Conservation (phyloP, 2,797 vertebrate genomes). For the Microcaecilia unicolor region DNA sequence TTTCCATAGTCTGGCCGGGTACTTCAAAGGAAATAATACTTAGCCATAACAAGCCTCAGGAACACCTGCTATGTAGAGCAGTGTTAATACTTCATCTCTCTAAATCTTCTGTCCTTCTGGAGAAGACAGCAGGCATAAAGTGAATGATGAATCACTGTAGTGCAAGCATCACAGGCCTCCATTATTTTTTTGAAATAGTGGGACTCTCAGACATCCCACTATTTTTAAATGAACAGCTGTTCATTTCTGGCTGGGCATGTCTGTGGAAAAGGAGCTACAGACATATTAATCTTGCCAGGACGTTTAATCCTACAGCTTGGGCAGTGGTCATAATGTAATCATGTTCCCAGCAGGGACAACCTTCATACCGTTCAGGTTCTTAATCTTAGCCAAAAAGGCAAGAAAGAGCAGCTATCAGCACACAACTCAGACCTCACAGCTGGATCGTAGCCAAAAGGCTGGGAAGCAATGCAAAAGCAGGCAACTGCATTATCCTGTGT, state of each 20-base stretch:
- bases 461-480: too few relatives aligned
- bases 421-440: too few relatives aligned
- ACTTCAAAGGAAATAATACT: slow-evolving; percentile 17
- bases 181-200: slow-evolving; percentile 25
- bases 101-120: slow-evolving; percentile 27
- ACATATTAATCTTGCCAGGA: too few relatives aligned
- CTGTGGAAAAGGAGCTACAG: slow-evolving; percentile 26
- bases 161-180: slow-evolving; percentile 17
- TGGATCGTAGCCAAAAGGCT: too few relatives aligned
- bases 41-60: not conserved
- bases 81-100: slow-evolving; percentile 5
- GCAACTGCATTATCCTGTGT: too few relatives aligned
- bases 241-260: slow-evolving; percentile 29
- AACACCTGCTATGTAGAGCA: slow-evolving; percentile 16
- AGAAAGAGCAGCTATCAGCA: too few relatives aligned
- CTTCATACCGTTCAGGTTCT: too few relatives aligned
- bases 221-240: slow-evolving; percentile 38
- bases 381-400: too few relatives aligned
- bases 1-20: too few relatives aligned
- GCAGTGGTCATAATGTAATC: too few relatives aligned
- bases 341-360: too few relatives aligned
- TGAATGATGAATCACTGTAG: slow-evolving; percentile 16
- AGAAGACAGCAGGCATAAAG: slow-evolving; percentile 29
- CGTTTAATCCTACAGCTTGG: too few relatives aligned
- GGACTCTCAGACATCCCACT: slow-evolving; percentile 35